Conservation (phyloP, 2,888 invertebrate species). For the Volucella zonaria region DNA sequence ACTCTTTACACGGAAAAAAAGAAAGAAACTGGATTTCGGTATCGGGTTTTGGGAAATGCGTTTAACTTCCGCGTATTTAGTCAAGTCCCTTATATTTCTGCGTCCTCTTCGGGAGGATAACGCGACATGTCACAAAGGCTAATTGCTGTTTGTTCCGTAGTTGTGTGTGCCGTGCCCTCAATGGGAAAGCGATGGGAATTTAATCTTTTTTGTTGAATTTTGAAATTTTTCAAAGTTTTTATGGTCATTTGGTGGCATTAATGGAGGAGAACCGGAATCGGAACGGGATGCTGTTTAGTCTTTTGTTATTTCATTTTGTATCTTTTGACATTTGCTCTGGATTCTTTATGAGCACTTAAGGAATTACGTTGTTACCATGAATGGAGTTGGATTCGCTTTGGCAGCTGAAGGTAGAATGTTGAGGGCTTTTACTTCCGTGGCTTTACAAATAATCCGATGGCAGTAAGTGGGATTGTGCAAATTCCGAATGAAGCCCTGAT, state of each 20-base stretch:
- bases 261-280: constrained; percentile 48
- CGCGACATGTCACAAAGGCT: constrained; percentile 72
- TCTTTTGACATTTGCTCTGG: neutral
- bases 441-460: no score
- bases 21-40: constrained; percentile 55
- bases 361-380: constrained; percentile 30
- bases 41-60: constrained; percentile 18
- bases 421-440: neutral
- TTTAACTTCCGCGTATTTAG: constrained; percentile 71
- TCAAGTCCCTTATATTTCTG: constrained; percentile 38
- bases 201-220: constrained; percentile 2
- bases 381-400: neutral
- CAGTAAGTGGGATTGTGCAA: no score
- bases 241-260: constrained; percentile 67
- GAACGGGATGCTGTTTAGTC: constrained; percentile 51
- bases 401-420: neutral
- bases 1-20: no score
- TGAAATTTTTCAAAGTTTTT: constrained; percentile 33
- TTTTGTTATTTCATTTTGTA: constrained; percentile 30
- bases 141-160: constrained; percentile 66
- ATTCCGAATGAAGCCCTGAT: no score
- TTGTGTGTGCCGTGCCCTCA: constrained; percentile 47
- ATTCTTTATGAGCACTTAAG: neutral
- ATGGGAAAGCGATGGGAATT: constrained; percentile 58
- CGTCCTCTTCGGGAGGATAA: constrained; percentile 41